Conservation (phyloP, 2,797 vertebrate genomes). For the Sciurus vulgaris region DNA sequence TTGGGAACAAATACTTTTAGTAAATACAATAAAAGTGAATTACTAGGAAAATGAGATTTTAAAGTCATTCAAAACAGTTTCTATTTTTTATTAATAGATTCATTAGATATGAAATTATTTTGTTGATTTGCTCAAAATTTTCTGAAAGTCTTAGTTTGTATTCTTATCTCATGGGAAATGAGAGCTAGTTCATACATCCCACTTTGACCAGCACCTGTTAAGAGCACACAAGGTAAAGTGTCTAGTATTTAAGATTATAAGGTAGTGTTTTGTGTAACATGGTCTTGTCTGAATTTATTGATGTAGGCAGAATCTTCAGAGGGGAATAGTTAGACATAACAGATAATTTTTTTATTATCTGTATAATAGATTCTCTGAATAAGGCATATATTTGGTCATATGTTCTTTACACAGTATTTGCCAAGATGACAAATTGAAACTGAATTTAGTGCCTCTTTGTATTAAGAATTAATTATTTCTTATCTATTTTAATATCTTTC, state of each 20-base stretch:
- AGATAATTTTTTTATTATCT: neutral
- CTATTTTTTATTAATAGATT: slow-evolving; percentile 1
- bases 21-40: slow-evolving; percentile 45
- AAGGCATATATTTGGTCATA: neutral
- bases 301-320: neutral
- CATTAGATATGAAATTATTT: neutral
- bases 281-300: neutral
- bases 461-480: neutral
- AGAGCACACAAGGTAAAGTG: neutral
- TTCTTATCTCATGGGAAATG: neutral
- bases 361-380: neutral
- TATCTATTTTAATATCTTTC: neutral
- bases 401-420: neutral
- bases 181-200: neutral
- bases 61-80: neutral
- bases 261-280: neutral
- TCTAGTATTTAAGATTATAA: neutral
- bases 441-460: neutral
- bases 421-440: neutral
- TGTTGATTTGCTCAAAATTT: neutral
- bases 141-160: slow-evolving; percentile 10
- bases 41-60: neutral
- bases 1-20: slow-evolving; percentile 8
- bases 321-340: neutral
- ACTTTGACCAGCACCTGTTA: neutral